Evolutionary conservation across 2,113 vertebrate genomes (phyloP), one percentile per base, ranked within the genome.

Genomic region (Lampris megalopsis): DNA sequence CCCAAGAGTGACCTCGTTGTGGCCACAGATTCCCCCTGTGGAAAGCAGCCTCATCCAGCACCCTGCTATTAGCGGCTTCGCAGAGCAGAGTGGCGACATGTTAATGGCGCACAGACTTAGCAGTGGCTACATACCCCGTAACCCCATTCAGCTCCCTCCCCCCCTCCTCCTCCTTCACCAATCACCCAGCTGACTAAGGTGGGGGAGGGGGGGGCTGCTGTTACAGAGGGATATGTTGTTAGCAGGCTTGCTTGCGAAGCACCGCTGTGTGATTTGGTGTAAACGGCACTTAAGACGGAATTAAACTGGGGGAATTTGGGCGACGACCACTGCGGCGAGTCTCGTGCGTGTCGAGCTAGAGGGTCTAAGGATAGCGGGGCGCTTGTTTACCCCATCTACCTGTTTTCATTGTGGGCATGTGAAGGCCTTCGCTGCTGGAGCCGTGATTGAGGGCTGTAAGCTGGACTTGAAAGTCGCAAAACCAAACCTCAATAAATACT

Each of bases 51-150:
- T 84, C 77, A 73, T 87, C 75, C 74, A 41, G 71, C 80, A 81
- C 75, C 77, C 87, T 87, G 75, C 83, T 88, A 89, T 92, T 90
- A 90, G 89, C 41, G 88, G 91, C 84, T 90, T 90, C 90, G 84
- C 64, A 75, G 87, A 77, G 76, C 87, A 75, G 71, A 85, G 88
- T 82, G 88, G 84, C 82, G 82, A 92, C 89, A 86, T 82, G 82
- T 86, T 87, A 87, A 89, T 88, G 85, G 82, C 82, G 83, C 84
- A 81, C 86, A 83, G 89, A 85, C 85, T 66, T 63, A 79, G 77
- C 64, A 66, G 68, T 85, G 69, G 79, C 79, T 78, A 9, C 72
- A 67, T 80, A 80, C 60, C 75, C 63, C 70, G 63, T 67, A 66
- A 67, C 67, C 24, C 24, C 24, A 24, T 24, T 24, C 24, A 24